Base-by-base conservation (phyloP, 2,797 vertebrate species). In the Tapirus indicus region DNA sequence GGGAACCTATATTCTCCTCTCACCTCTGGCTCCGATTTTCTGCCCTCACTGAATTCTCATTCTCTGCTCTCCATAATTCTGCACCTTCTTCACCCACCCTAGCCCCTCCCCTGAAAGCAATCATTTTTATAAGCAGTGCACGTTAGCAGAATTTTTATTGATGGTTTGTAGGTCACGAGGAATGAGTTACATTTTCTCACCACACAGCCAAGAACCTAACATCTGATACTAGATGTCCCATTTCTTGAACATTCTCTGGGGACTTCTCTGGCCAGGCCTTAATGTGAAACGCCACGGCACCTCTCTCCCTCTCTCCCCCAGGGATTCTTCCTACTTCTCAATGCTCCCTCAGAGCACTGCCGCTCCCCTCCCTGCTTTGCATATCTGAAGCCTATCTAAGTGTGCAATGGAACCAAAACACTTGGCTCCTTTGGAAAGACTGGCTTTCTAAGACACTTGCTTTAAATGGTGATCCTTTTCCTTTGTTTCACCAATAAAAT, bases 81-180 rank as follows among this genome's bases (percentile, higher is more conserved):
- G 74, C 1, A 27, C 83, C 62, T 77, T 75, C 56, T 90, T 41
- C 38, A 0, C 92, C 88, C 84, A 35, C 41, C 29, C 79, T 69
- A 17, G 56, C 78, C 54, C 88, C 60, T 87, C 17, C 0, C 87
- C 83, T 78, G 20, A 96, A 93, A 88, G 95, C 79, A 74, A 93
- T 92, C 90, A 83, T 88, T 93, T 93, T 83, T 68, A 91, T 72
- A 83, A 90, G 89, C 60, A 0, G 2, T 23, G 56, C n/a, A 66
- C 0, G 3, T 88, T 82, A 85, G 95, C 93, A 69, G 92, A 78
- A 95, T 91, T 85, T 84, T 94, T 96, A 91, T 23, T 35, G 91
- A 91, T 23, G 27, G 58, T 96, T 97, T 97, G 95, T 95, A 97
- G 98, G 97, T 96, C 97, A 95, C 18, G 66, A 90, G 88, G 95